phyloP scores from a whole-genome alignment of 2,888 invertebrate genomes.

The Orthosia cruda region DNA sequence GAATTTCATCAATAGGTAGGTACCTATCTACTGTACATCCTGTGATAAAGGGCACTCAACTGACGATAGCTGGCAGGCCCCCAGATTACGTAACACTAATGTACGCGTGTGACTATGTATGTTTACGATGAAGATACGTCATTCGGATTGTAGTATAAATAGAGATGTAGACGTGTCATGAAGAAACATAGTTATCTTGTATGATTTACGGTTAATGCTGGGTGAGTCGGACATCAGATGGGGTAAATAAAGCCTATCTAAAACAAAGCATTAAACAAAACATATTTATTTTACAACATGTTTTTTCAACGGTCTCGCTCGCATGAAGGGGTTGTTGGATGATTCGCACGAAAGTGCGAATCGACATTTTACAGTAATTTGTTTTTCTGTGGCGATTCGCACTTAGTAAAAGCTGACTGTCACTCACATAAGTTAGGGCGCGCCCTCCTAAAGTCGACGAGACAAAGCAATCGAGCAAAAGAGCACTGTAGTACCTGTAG shows the following conservation, averaged over 20 bases:
- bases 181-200: slow-evolving; percentile 15
- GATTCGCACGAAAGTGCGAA: no score
- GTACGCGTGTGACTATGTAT: neutral
- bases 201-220: slow-evolving; percentile 1
- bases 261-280: slow-evolving; percentile 1
- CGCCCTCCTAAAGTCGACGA: no score
- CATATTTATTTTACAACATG: no score
- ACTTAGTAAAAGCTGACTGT: no score
- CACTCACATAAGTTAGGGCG: no score
- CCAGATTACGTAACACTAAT: slow-evolving; percentile 42
- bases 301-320: no score
- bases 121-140: slow-evolving; percentile 40
- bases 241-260: slow-evolving; percentile 7
- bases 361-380: no score
- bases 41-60: slow-evolving; percentile 45
- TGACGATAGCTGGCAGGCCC: slow-evolving; percentile 51
- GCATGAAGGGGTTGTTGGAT: no score
- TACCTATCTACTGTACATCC: neutral
- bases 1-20: neutral
- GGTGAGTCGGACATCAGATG: neutral
- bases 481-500: no score
- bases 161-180: neutral
- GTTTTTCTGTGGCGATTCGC: no score
- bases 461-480: no score
- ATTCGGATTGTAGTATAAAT: slow-evolving; percentile 30